Base-by-base conservation (phyloP, 2,797 vertebrate species). In the Clarias fuscus region DNA sequence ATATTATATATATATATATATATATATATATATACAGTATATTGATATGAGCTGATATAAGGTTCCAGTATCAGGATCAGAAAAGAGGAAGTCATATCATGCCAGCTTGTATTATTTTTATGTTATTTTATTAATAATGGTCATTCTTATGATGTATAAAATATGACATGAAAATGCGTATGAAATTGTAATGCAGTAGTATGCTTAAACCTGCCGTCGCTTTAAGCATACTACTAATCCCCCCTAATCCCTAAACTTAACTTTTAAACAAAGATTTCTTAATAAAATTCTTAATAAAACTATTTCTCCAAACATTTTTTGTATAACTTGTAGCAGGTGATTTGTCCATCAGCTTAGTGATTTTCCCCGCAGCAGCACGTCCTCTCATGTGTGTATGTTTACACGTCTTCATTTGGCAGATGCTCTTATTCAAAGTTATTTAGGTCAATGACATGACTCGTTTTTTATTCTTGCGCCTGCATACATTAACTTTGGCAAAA, bases 401-500 rank as follows among this genome's bases (percentile, higher is more conserved):
- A 80, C 59, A n/a, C 43, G 17, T 62, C 43, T 65, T 80, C 7
- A 64, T 64, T 80, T 65, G 78, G 61, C 77, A 40, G 20, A 43
- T 65, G 13, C 15, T 81, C 48, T 65, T 67, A 81, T 65, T 65
- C 62, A 81, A 67, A 81, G 79, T 81, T 81, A 67, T 65, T 27
- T 65, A 24, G 62, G 62, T 81, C 79, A 65, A 40, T 80, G 78
- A 10, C 61, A 67, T 30, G 30, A 62, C 58, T 62, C 11, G 1
- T 75, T 73, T 78, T 76, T 53, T 56, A 18, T 18, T 37, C 43
- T 65, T 43, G 7, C 59, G 0, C 59, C n/a, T 10, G 79, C 79
- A 65, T 81, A 81, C 62, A 65, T 81, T 81, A 65, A 65, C 62
- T 81, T 81, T 80, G 61, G 61, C 79, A 30, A 30, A 65, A 53